Evolutionary conservation across 2,113 vertebrate species (phyloP).

Genomic region (Scolopax mira): DNA sequence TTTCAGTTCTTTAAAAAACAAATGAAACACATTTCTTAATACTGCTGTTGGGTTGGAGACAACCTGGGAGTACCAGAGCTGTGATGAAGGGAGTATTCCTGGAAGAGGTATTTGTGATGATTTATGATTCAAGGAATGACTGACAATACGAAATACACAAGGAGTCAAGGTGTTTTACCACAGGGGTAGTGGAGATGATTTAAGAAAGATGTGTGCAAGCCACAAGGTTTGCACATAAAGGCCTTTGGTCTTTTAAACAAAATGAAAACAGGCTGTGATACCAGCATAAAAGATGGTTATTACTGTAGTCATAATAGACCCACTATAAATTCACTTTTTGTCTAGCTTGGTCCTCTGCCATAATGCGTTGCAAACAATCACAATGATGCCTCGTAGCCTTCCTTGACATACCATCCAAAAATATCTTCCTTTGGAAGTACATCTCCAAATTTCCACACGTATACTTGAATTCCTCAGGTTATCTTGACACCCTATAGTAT

Average conservation of each 20-base stretch:
- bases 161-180: neutral
- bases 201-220: neutral
- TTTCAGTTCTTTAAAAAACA: neutral
- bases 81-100: neutral
- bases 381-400: neutral
- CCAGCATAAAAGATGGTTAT: neutral
- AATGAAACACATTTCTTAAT: neutral
- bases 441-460: neutral
- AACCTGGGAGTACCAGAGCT: neutral
- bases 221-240: neutral
- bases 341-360: neutral
- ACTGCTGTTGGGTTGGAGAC: neutral
- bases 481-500: neutral
- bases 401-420: neutral
- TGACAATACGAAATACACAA: neutral
- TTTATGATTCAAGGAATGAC: neutral
- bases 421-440: neutral
- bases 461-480: neutral
- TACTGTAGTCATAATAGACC: neutral
- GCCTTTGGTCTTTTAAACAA: neutral
- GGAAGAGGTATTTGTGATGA: neutral
- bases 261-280: slow-evolving; percentile 5
- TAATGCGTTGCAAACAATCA: neutral
- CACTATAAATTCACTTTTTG: neutral
- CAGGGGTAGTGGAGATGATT: neutral